Evolutionary conservation across 2,888 invertebrate genomes (phyloP).

Genomic region (Cacoxenus indagator): DNA sequence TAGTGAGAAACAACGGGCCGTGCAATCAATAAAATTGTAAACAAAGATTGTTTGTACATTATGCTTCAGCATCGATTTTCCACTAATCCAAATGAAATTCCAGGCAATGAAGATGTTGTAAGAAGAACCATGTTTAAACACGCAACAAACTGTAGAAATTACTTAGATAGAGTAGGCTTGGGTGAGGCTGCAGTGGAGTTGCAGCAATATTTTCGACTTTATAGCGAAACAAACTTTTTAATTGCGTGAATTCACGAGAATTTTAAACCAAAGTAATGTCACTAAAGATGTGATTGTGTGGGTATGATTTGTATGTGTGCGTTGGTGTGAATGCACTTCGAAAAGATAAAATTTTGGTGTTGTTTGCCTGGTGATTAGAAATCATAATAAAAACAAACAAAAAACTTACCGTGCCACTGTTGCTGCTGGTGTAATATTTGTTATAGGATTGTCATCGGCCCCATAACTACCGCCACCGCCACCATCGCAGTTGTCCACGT

Average conservation of each 20-base stretch:
- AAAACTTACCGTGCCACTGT: conserved; percentile 19
- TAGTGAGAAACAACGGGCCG: too few species aligned
- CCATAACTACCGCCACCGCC: conserved; percentile 27
- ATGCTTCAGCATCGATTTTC: conserved; percentile 54
- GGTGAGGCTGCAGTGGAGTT: too few species aligned
- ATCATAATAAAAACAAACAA: too few species aligned
- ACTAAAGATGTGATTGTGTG: too few species aligned
- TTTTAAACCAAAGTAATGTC: too few species aligned
- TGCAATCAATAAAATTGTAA: conserved; percentile 60
- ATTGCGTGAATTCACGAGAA: too few species aligned
- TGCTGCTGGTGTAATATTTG: not conserved
- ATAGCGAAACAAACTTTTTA: too few species aligned
- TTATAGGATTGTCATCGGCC: not conserved
- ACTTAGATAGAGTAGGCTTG: not conserved
- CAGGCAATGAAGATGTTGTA: not conserved
- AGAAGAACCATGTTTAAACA: conserved; percentile 10
- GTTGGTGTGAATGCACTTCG: too few species aligned
- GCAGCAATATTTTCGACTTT: too few species aligned
- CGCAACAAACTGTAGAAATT: conserved; percentile 14
- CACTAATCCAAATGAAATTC: conserved; percentile 33
- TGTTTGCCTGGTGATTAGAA: too few species aligned
- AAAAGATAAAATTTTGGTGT: too few species aligned
- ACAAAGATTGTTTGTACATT: conserved; percentile 51
- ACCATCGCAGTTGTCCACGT: conserved; percentile 39
- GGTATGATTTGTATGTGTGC: too few species aligned